Base-by-base conservation (phyloP, 30 jellyfish, hydroid and myxozoan species). In the Chironex yamaguchii region DNA sequence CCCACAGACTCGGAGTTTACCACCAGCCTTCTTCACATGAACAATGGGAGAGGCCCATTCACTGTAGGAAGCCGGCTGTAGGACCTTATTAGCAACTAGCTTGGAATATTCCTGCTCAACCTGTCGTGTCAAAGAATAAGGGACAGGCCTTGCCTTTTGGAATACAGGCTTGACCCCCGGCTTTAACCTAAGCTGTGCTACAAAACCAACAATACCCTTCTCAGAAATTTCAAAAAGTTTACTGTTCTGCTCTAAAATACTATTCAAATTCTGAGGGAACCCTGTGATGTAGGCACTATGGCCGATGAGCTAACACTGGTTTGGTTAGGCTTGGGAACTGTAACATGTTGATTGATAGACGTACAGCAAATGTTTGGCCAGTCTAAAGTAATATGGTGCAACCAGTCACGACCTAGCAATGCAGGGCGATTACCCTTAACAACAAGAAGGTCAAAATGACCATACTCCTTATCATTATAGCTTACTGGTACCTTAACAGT, bases 31-130 rank as follows among this genome's bases (percentile, higher is more conserved):
- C 23, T 4, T 62, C 63, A 81, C 88, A 29, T 29, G 66, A 11
- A 50, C 91, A 2, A 81, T 65, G 0, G 91, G 87, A 34, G 91
- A 34, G 30, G 76, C 91, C 88, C 74, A 81, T 64, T 81, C 85
- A 28, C 85, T 63, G 49, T 11, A 54, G 32, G 23, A 22, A 24
- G 22, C 85, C 32, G 63, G 79, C 31, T 48, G 36, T 81, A 36
- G n/a, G 2, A 81, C 42, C 63, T 85, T 85, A 33, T 81, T 65
- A 14, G 31, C 31, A 53, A 51, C 58, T 20, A 25, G n/a, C 3
- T 65, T 74, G 58, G 20, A 58, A 64, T 29, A 42, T 68, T 26
- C 88, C 88, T 62, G 36, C 36, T 78, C 68, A 49, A 78, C 69
- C 26, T 1, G 26, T 64, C 30, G 69, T 48, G 23, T 53, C 51